Percentiles rank a stretch among this genome's conserved stretches.
Evolutionary conservation across 2,888 invertebrate species (phyloP).

Genomic region (Polymixis lichenea): DNA sequence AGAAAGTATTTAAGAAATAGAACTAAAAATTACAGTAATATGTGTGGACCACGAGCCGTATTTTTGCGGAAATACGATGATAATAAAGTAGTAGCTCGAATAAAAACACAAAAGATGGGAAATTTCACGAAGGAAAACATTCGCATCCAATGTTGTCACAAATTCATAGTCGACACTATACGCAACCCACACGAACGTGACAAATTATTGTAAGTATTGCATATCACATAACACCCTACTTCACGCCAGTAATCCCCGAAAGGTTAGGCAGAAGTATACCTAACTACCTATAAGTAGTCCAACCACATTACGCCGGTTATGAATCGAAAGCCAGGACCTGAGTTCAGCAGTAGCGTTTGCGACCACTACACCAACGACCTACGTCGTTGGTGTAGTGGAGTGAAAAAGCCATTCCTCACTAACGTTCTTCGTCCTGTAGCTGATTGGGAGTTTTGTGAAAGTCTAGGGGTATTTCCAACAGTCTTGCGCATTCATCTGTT

Average conservation of each 20-base stretch:
- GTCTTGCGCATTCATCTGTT: background rate
- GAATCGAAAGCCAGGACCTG: no score
- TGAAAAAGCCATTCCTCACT: background rate
- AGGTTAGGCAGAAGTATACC: background rate
- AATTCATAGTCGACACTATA: slow-evolving; percentile 71
- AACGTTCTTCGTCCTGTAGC: background rate
- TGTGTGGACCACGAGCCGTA: slow-evolving; percentile 81
- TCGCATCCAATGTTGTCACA: slow-evolving; percentile 80
- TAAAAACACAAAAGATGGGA: slow-evolving; percentile 74
- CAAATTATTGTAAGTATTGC: slow-evolving; percentile 40
- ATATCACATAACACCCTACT: background rate
- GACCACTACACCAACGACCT: no score
- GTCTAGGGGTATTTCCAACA: background rate
- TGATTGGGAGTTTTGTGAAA: background rate
- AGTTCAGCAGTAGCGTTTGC: no score
- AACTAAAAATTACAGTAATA: slow-evolving; percentile 53
- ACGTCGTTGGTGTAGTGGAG: no score
- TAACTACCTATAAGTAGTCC: no score
- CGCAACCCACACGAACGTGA: slow-evolving; percentile 54
- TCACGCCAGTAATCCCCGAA: no score
- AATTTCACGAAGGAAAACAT: slow-evolving; percentile 72
- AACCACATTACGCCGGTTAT: no score
- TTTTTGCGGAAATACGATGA: slow-evolving; percentile 76
- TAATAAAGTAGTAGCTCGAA: slow-evolving; percentile 73
- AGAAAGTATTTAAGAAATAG: slow-evolving; percentile 61